Conservation (phyloP, 2,797 vertebrate species). For the Rhabdomys pumilio region DNA sequence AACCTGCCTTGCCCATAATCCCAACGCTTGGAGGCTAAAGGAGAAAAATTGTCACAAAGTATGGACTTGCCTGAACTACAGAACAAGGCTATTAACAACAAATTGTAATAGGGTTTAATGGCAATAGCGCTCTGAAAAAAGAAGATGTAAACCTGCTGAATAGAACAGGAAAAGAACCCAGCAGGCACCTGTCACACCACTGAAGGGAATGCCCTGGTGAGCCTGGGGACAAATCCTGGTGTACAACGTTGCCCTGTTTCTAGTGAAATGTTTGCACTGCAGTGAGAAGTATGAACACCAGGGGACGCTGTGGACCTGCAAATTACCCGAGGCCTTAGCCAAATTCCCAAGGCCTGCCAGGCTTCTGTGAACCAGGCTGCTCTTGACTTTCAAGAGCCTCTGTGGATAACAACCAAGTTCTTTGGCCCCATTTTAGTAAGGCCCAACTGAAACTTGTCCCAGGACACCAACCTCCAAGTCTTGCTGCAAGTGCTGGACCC, state of each 20-base stretch:
- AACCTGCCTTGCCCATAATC: neutral
- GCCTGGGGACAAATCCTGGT: neutral
- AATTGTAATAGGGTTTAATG: neutral
- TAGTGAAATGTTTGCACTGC: neutral
- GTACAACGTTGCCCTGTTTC: neutral
- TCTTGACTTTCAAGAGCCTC: neutral
- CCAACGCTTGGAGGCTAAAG: neutral
- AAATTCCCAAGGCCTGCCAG: neutral
- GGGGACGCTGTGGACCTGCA: neutral
- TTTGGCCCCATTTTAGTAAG: neutral
- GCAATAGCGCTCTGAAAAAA: neutral
- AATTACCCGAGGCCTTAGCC: rapidly evolving
- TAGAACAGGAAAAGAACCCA: neutral
- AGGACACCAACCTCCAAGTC: neutral
- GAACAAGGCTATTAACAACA: neutral
- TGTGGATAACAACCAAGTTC: neutral
- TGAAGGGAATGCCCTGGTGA: neutral
- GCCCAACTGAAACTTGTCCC: neutral
- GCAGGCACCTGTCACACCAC: neutral
- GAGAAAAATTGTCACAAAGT: neutral
- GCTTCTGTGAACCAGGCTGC: neutral
- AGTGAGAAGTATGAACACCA: constrained; percentile 2
- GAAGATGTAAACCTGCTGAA: neutral
- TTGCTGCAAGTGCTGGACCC: too few species aligned
- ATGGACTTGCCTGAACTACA: neutral